Evolutionary conservation across 2,113 vertebrate genomes (phyloP).

Genomic region (Lathamus discolor): DNA sequence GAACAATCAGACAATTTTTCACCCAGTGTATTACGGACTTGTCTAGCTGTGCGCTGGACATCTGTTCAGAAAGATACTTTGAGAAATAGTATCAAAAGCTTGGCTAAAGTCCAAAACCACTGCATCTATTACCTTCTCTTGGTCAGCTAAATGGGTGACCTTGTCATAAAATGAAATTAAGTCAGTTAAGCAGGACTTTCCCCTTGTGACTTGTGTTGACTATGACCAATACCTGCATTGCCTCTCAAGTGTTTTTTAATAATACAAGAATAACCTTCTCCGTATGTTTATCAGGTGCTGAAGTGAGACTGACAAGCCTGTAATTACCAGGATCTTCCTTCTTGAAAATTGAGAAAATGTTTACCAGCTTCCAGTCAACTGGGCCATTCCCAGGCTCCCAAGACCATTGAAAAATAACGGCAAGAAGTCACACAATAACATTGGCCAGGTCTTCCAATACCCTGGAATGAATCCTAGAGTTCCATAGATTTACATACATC

Average conservation of each 20-base stretch:
- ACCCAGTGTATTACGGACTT: not conserved
- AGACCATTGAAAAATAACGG: not conserved
- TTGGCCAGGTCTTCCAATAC: not conserved
- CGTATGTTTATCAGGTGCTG: not conserved
- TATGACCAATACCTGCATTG: not conserved
- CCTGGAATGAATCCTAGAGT: not conserved
- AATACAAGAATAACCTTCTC: not conserved
- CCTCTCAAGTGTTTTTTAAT: not conserved
- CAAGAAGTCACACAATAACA: not conserved
- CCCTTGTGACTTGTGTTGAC: not conserved
- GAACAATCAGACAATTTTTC: not conserved
- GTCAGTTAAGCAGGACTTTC: not conserved
- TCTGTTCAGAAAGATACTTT: not conserved
- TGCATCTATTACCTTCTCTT: not conserved
- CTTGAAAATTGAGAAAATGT: not conserved
- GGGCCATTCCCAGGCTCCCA: not conserved
- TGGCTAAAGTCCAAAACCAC: not conserved
- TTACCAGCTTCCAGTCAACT: not conserved
- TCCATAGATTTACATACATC: not conserved
- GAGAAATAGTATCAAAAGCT: not conserved
- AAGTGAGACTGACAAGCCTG: not conserved
- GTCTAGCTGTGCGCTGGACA: not conserved
- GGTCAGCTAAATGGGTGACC: not conserved
- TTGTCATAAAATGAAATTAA: not conserved
- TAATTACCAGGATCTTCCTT: not conserved